These are phyloP conservation scores for Tyto alba DNA, from an alignment of 2,113 vertebrate species.

Conservation along the genomic window DNA sequence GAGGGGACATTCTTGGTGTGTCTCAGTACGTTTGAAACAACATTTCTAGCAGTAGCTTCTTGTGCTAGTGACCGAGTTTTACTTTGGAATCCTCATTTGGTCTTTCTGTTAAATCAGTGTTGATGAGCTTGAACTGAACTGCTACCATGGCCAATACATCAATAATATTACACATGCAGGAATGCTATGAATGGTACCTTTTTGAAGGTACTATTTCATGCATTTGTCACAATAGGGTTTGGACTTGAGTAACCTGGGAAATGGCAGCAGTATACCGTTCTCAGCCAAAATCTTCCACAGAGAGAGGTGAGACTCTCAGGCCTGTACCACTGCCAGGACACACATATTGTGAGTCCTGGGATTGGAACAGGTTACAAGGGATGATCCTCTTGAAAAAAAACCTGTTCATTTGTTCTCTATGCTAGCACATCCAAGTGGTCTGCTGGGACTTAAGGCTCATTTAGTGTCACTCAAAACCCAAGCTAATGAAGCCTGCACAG, in stretches of 20 bases:
- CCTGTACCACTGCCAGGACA: neutral
- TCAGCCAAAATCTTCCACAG: neutral
- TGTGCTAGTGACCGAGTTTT: neutral
- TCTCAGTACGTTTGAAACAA: neutral
- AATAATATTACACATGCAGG: neutral
- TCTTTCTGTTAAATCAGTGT: neutral
- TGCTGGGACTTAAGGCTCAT: neutral
- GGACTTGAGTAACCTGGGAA: neutral
- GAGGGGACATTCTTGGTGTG: neutral
- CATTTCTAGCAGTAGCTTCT: neutral
- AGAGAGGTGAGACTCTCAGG: neutral
- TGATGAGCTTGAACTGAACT: neutral
- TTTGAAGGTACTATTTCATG: neutral
- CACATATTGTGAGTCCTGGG: too few relatives aligned
- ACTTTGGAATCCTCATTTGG: neutral
- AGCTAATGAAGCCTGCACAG: neutral
- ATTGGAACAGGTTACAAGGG: neutral
- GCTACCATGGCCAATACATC: neutral
- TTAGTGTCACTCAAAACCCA: neutral
- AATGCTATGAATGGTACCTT: neutral
- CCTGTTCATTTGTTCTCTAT: neutral
- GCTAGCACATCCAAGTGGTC: neutral
- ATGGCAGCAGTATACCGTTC: neutral
- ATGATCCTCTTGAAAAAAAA: neutral
- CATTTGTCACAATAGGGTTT: neutral